These are phyloP conservation scores for Rhodinocichla rosea DNA, from an alignment of 2,113 vertebrate species.

Conservation along the genomic window DNA sequence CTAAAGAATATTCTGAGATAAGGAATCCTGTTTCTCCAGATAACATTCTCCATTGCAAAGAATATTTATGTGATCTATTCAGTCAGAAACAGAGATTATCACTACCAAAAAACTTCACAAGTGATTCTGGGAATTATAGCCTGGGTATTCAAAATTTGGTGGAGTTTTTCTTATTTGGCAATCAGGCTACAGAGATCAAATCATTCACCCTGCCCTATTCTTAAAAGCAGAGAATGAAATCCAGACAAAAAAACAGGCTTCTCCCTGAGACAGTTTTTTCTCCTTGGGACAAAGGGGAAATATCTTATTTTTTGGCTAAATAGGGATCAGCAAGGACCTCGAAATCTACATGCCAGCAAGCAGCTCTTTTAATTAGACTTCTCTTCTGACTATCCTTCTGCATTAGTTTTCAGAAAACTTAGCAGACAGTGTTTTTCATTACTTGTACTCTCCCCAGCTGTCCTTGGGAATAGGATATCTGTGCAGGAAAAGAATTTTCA, in stretches of 20 bases:
- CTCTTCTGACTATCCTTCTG: not conserved
- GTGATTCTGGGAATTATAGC: not conserved
- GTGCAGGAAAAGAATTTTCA: not conserved
- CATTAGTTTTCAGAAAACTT: slow-evolving; percentile 41
- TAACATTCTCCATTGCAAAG: not conserved
- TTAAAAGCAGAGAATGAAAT: slow-evolving; percentile 18
- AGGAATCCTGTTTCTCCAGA: not conserved
- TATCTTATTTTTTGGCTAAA: slow-evolving; percentile 7
- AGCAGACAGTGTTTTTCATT: slow-evolving; percentile 4
- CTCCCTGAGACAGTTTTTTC: not conserved
- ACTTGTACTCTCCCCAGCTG: not conserved
- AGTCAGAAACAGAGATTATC: not conserved
- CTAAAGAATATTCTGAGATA: not conserved
- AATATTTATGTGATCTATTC: not conserved
- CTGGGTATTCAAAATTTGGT: not conserved
- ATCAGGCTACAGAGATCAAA: not conserved
- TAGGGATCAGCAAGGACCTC: not conserved
- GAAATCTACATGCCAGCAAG: not conserved
- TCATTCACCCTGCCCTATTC: not conserved
- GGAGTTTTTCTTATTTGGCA: not conserved
- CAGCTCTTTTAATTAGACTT: slow-evolving; percentile 22
- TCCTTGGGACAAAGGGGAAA: not conserved
- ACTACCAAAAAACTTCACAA: not conserved
- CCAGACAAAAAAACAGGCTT: not conserved
- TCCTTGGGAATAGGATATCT: not conserved